These are phyloP conservation scores for Agrotis ipsilon DNA, from an alignment of 2,888 invertebrate species.

Conservation along the genomic window DNA sequence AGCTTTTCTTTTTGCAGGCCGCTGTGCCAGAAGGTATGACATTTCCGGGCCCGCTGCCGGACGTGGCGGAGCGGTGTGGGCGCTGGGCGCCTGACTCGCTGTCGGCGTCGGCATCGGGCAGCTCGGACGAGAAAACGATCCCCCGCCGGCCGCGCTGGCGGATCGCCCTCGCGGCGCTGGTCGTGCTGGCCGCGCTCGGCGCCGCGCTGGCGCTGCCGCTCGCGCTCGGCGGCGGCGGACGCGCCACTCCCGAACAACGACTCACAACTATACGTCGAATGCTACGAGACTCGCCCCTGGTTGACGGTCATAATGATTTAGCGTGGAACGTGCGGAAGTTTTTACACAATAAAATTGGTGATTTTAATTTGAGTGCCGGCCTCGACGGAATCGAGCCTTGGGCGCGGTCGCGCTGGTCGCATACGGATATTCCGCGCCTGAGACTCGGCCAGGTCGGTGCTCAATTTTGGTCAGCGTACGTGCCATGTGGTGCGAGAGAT, in stretches of 20 bases:
- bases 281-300: conserved; percentile 93
- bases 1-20: conserved; percentile 79
- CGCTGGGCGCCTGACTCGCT: conserved; percentile 89
- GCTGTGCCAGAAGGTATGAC: conserved; percentile 89
- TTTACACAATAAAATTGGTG: conserved; percentile 95
- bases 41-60: conserved; percentile 89
- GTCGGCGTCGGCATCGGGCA: conserved; percentile 88
- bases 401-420: conserved; percentile 97
- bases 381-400: conserved; percentile 94
- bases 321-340: conserved; percentile 97
- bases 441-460: conserved; percentile 96
- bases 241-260: conserved; percentile 92
- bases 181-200: conserved; percentile 91
- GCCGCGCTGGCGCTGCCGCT: conserved; percentile 92
- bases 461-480: conserved; percentile 97
- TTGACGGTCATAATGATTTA: conserved; percentile 96
- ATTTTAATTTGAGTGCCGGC: conserved; percentile 92
- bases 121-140: conserved; percentile 88
- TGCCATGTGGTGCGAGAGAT: conserved; percentile 96
- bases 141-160: conserved; percentile 90
- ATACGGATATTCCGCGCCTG: conserved; percentile 97
- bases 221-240: conserved; percentile 86
- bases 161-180: conserved; percentile 91
- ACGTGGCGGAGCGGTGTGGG: conserved; percentile 89
- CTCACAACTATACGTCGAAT: conserved; percentile 92